These are phyloP conservation scores for Ectropis grisescens DNA, from an alignment of 1,140 invertebrate genomes.

Conservation along the genomic window DNA sequence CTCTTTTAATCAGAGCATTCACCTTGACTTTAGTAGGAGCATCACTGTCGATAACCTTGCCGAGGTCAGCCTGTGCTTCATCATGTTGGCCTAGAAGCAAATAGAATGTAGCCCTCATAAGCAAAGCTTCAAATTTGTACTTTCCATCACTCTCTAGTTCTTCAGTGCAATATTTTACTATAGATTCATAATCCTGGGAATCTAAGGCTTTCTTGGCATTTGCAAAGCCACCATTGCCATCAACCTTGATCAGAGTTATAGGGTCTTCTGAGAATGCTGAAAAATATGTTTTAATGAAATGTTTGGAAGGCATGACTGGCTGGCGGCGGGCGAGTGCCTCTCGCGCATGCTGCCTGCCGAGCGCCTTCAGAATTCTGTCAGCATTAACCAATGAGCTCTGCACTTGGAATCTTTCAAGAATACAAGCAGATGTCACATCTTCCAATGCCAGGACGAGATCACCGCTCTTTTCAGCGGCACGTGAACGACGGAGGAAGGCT, in stretches of 20 bases:
- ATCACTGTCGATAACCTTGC: constrained; percentile 71
- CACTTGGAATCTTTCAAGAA: constrained; percentile 90
- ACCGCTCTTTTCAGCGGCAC: constrained; percentile 84
- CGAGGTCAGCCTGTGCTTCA: constrained; percentile 82
- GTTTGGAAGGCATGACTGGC: constrained; percentile 83
- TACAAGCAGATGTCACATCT: constrained; percentile 93
- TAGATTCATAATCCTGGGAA: constrained; percentile 80
- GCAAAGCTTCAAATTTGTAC: constrained; percentile 75
- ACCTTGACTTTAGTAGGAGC: constrained; percentile 76
- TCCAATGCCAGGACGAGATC: constrained; percentile 86
- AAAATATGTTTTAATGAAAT: constrained; percentile 89
- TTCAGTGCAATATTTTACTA: constrained; percentile 84
- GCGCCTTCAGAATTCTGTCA: constrained; percentile 88
- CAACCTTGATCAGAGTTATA: constrained; percentile 58
- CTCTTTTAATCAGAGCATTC: constrained; percentile 93
- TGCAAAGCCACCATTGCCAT: constrained; percentile 70
- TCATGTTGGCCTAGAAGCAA: constrained; percentile 80
- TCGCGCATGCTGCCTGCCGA: constrained; percentile 78
- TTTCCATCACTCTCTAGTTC: constrained; percentile 75
- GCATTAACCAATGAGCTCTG: constrained; percentile 83
- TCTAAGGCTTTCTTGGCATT: constrained; percentile 78
- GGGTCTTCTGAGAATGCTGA: constrained; percentile 89
- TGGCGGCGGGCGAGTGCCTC: constrained; percentile 77
- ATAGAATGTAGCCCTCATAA: constrained; percentile 88
- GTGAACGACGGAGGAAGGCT: constrained; percentile 86